These are phyloP conservation scores for Rana temporaria DNA, from an alignment of 2,113 vertebrate species.

Conservation along the genomic window DNA sequence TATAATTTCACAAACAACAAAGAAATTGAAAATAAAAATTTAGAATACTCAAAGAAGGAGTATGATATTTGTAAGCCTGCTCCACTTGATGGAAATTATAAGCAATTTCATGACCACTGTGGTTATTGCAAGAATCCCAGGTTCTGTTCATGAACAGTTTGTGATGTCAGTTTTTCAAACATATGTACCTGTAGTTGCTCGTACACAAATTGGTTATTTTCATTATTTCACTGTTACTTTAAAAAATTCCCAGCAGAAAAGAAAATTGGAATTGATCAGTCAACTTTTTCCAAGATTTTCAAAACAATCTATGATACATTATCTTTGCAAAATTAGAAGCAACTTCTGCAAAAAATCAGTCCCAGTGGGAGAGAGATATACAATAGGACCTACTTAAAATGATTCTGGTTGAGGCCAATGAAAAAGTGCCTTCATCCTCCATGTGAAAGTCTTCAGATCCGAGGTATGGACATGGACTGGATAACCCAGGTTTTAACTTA, in stretches of 20 bases:
- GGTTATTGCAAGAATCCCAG: conserved; percentile 69
- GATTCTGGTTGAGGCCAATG: conserved; percentile 68
- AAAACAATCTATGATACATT: conserved; percentile 63
- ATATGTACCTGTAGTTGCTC: conserved; percentile 66
- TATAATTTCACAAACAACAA: conserved; percentile 70
- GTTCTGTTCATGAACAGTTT: conserved; percentile 58
- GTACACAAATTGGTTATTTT: conserved; percentile 48
- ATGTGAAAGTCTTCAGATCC: conserved; percentile 65
- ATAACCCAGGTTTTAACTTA: conserved; percentile 67
- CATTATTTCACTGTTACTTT: conserved; percentile 61
- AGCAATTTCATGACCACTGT: conserved; percentile 65
- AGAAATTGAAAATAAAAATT: conserved; percentile 58
- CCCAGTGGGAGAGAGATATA: conserved; percentile 74
- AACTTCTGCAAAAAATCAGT: conserved; percentile 70
- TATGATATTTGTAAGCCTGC: conserved; percentile 62
- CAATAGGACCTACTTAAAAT: conserved; percentile 69
- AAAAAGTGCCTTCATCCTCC: conserved; percentile 73
- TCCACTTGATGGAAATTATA: conserved; percentile 64
- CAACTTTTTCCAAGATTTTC: conserved; percentile 70
- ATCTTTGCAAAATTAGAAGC: conserved; percentile 65
- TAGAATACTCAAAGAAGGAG: conserved; percentile 65
- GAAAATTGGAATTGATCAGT: conserved; percentile 55
- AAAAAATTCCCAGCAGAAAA: conserved; percentile 54
- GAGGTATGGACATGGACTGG: conserved; percentile 65
- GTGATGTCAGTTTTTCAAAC: conserved; percentile 60